A percentile compares a stretch with the other conserved stretches of the same genome.
phyloP scores from a whole-genome alignment of 2,888 invertebrate genomes.

The Octodonta nipae region DNA sequence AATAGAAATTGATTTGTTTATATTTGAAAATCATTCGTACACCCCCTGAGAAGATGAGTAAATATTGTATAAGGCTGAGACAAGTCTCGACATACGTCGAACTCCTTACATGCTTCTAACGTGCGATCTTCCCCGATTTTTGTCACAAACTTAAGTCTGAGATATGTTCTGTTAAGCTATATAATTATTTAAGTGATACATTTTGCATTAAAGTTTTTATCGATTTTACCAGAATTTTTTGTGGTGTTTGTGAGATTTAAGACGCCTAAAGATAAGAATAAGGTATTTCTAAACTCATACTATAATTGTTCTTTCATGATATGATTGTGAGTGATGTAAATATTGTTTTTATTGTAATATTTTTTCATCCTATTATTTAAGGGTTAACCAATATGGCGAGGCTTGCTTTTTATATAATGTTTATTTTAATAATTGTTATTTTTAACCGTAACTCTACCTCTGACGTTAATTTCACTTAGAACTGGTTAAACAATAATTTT shows the following conservation, averaged over 20 bases:
- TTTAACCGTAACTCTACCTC: conserved; percentile 10
- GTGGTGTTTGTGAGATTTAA: conserved; percentile 23
- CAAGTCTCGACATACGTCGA: conserved; percentile 26
- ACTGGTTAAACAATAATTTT: conserved; percentile 6
- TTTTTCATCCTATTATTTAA: conserved; percentile 32
- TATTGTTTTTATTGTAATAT: conserved; percentile 29
- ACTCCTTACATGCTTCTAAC: conserved; percentile 25
- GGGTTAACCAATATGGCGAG: conserved; percentile 37
- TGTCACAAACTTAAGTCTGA: conserved; percentile 28
- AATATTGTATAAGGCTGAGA: conserved; percentile 27
- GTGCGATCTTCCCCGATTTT: conserved; percentile 25
- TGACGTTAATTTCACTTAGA: conserved; percentile 9
- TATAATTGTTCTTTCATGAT: conserved; percentile 14
- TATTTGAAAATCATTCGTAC: conserved; percentile 28
- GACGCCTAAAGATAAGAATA: conserved; percentile 15
- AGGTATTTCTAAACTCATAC: conserved; percentile 18
- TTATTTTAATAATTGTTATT: conserved; percentile 20
- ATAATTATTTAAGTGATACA: conserved; percentile 39
- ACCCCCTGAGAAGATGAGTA: conserved; percentile 32
- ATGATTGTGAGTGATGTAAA: conserved; percentile 20
- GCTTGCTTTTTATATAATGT: conserved; percentile 28
- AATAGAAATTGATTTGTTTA: conserved; percentile 25
- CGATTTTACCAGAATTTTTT: conserved; percentile 34
- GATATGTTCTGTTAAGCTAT: conserved; percentile 30
- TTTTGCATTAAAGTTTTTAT: conserved; percentile 39